Evolutionary conservation across 2,113 vertebrate genomes (phyloP), one percentile per base, ranked within the genome.

Genomic region (Elephas maximus): DNA sequence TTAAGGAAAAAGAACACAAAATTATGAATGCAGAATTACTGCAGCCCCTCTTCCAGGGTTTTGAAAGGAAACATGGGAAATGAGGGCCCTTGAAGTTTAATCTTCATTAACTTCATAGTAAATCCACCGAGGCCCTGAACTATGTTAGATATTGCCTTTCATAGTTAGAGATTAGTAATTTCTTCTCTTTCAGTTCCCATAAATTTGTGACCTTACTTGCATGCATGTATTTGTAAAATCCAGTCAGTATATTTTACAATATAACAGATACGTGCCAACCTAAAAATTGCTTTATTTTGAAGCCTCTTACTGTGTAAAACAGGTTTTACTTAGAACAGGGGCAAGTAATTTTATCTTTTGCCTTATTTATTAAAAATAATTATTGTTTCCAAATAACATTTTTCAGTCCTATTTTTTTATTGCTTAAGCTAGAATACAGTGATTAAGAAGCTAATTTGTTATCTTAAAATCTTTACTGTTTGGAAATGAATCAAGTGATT

Each of bases 401-500:
- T 41, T 53, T 76, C 37, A 79, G n/a, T 79, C 51, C 51, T 33
- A 4, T 87, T 86, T 8, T 62, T 73, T 92, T 33, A 4, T 87
- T 86, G 11, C 67, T 73, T 92, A 73, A 88, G 24, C 33, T 73
- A 21, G 76, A 71, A 33, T 90, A 53, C 1, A 57, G 26, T 73
- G 44, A 37, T 69, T 85, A 37, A 80, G 69, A 91, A 79, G 33
- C 60, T 94, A 67, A 44, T 90, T 86, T 93, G 45, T 84, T 93
- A 5, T 69, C 86, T 95, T 92, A 92, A 86, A 91, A 67, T 57
- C 1, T 73, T 78, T 90, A 9, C 33, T 80, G 9, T 90, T 97
- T 94, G 81, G 53, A 86, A 86, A 91, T 96, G 44, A 93, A 93
- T 86, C 11, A 21, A 15, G 7, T 71, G 28, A 71, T 95, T 95